Evolutionary conservation across 2,113 vertebrate genomes (phyloP), one percentile per base, ranked within the genome.

Genomic region (Turnix velox): DNA sequence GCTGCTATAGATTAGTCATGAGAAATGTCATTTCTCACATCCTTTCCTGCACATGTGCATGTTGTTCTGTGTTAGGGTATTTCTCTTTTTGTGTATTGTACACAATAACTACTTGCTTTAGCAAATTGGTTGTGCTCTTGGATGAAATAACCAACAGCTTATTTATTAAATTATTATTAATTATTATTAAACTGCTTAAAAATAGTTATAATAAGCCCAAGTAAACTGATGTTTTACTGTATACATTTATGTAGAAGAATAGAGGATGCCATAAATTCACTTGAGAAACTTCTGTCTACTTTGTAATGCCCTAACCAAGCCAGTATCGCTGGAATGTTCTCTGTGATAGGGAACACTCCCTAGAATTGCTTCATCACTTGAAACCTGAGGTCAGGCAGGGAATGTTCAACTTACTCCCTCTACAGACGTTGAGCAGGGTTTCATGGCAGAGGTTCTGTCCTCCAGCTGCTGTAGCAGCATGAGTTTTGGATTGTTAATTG

Each of bases 301-400:
- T 73, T 59, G 67, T 67, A 84, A 78, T 90, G 88, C 51, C 37
- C 73, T 84, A 72, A 68, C 92, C 80, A 68, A 95, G 93, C 95
- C 92, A 95, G 93, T 93, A 93, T 68, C 84, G 2, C 92, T 75
- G 80, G 92, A 96, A 90, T 68, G 83, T 95, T 95, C 88, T 88
- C 76, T 90, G 90, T 84, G 79, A 78, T 95, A 93, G 88, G 73
- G 76, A 95, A 93, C 96, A 94, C 93, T 94, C 96, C 93, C 90
- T 90, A 37, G 76, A 84, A 78, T 96, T 96, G 88, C 93, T 88
- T 96, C 96, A 94, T 76, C 3, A 0, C 90, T 78, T 95, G 96
- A 93, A 94, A 95, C 73, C 49, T 87, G 92, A 96, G 80, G 92
- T 95, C 18, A 46, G 88, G 80, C 69, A 75, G 80, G 92, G 88